Base-by-base conservation (phyloP, 2,888 invertebrate genomes). In the Pseudolycoriella hygida region DNA sequence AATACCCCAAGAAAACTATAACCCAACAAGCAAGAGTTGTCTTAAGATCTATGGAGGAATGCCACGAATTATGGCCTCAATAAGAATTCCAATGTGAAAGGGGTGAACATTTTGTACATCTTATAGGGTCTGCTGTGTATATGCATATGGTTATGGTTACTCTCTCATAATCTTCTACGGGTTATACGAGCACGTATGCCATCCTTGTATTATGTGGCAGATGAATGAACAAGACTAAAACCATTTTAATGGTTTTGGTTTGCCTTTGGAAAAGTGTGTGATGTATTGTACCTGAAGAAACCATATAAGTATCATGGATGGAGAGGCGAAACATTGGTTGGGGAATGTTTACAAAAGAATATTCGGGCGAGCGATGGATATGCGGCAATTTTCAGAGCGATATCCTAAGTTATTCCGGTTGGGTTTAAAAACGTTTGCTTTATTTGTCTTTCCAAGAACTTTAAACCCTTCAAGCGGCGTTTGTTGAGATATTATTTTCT, bases 11-110 rank as follows among this genome's bases (percentile, higher is more conserved):
- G 25, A 25, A 25, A 25, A 25, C 25, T 25, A 25, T 25, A 25
- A 25, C 25, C 25, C 25, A 25, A 25, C 25, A 25, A 25, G 25
- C 25, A 25, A 25, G 25, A 25, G 25, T 25, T 25, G 25, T 25
- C 25, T 25, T 34, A 34, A 34, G 34, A 34, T 34, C 34, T 34
- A 34, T 34, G 34, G 34, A 34, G 34, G 34, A 34, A 34, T 34
- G 34, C 34, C 34, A 34, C 34, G 34, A 34, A 14, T 34, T 34
- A 34, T 34, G 34, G 34, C 34, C 34, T 34, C 12, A 34, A 34
- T 34, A 34, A 34, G 34, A 34, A 34, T 14, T 34, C 12, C 34
- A 12, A 34, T 34, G 15, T 14, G n/a, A 14, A 34, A 34, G 15
- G 34, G 34, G 34, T 34, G 34, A 34, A 34, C 15, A 25, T 25